A percentile compares a stretch with the other conserved stretches of the same genome.
These are phyloP conservation scores for Lycorma delicatula DNA, from an alignment of 1,140 invertebrate species.

Conservation along the genomic window DNA sequence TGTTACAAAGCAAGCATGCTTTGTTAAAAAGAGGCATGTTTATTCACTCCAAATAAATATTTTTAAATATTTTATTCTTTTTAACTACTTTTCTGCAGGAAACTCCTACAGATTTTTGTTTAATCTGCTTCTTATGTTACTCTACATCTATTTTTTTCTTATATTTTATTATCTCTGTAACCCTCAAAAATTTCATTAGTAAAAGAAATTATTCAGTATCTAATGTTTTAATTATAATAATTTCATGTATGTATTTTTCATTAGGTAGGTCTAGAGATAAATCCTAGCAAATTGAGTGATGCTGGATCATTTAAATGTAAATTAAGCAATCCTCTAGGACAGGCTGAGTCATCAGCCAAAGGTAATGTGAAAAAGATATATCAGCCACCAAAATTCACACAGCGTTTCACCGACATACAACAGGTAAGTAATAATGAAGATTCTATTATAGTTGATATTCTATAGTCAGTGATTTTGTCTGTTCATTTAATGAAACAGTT, in stretches of 20 bases:
- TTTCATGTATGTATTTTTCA: conserved; percentile 12
- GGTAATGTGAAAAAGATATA: conserved; percentile 69
- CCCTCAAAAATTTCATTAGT: neutral
- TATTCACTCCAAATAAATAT: too few relatives aligned
- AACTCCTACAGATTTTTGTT: too few relatives aligned
- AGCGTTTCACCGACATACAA: conserved; percentile 74
- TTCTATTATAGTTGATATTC: too few relatives aligned
- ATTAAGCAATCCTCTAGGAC: conserved; percentile 64
- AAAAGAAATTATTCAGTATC: too few relatives aligned
- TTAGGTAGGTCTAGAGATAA: conserved; percentile 65
- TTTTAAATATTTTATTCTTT: too few relatives aligned
- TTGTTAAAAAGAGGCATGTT: too few relatives aligned
- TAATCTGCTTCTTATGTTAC: too few relatives aligned
- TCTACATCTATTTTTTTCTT: neutral
- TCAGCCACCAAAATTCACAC: conserved; percentile 69
- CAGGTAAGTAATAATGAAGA: conserved; percentile 46
- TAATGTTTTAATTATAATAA: too few relatives aligned
- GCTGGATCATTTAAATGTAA: conserved; percentile 67
- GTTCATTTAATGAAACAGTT: too few relatives aligned
- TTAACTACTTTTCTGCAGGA: too few relatives aligned
- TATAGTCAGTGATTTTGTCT: too few relatives aligned
- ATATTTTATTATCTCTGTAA: neutral
- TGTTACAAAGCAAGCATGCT: too few relatives aligned
- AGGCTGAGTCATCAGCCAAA: conserved; percentile 55
- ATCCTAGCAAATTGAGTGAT: conserved; percentile 57